Base-by-base conservation (phyloP, 2,888 invertebrate species). In the Eupithecia inturbata region DNA sequence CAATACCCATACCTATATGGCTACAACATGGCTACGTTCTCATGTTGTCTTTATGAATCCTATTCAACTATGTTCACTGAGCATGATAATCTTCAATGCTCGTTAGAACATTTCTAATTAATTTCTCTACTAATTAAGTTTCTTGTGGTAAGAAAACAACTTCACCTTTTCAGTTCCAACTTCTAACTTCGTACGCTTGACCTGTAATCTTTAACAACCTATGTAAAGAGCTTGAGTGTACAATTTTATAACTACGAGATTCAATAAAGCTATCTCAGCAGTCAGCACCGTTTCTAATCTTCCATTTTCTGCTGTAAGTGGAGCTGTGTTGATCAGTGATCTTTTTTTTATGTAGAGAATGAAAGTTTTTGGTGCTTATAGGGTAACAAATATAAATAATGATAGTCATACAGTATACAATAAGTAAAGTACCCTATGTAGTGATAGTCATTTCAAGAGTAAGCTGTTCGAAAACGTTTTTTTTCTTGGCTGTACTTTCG, bases 81-180 rank as follows among this genome's bases (percentile, higher is more conserved):
- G 33, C 31, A 64, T 39, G n/a, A 64, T 33, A 64, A 66, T 39
- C 33, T 64, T 36, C 36, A 64, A 39, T 36, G 66, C 26, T 26
- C 6, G 12, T 62, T 31, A 62, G 3, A 62, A 62, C 39, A 66
- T 39, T 41, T 41, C 39, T 26, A 31, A 45, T 45, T 26, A 41
- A 49, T 19, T 67, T 26, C 31, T 67, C 49, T 49, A 45, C 41
- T 67, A 22, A 66, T 62, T 31, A 66, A 66, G 66, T 66, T 64
- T 64, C n/a, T 36, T 66, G 16, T 41, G 39, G 66, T n/a, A 64
- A n/a, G n/a, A 64, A 64, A 63, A 62, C 33, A 64, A 64, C 22
- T 39, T n/a, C 9, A 12, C 31, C 36, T 33, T 14, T 39, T 39
- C 12, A n/a, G 9, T 6, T 36, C 22, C 39, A 22, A 22, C 49